Base-by-base conservation (phyloP, 2,888 invertebrate genomes). In the Watsonalla binaria region DNA sequence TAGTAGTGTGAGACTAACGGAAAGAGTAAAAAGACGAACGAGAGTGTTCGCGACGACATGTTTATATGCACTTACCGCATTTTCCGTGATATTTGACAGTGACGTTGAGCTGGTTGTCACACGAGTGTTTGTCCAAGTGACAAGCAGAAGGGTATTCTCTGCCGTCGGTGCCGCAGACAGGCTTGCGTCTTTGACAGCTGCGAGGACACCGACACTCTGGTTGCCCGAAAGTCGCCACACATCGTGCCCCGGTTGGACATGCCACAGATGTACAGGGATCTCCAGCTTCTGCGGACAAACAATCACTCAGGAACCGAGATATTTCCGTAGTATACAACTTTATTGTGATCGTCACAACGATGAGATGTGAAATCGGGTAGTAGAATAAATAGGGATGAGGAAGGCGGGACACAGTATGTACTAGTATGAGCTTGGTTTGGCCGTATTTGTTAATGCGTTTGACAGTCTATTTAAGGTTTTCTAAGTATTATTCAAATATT, bases 131-230 rank as follows among this genome's bases (percentile, higher is more conserved):
- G 72, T 95, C 94, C 92, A 97, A 95, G 80, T 96, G 95, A 76
- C 97, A 97, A 45, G 95, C 94, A 74, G 96, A 97, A 45, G 96
- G 93, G 84, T 97, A 97, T 60, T 97, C 93, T 69, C 94, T 93
- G 6, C 96, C 96, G 80, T 97, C 97, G 13, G 96, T 96, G 33
- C 96, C 97, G 74, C 97, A 97, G 7, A 96, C 96, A 5, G 96
- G 95, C 72, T 96, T 94, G 70, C 95, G 94, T 78, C 93, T 93
- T 61, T 95, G 95, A 60, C 90, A 90, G 58, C 80, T 88, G 24
- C 86, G 70, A 2, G 90, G 84, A 84, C 97, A 97, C 64, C 87
- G 74, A 56, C 90, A 90, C 58, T 90, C 95, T 46, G 93, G 92
- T 60, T 92, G 92, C 7, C 96, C 96, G 71, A 95, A 95, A 1